phyloP scores from a whole-genome alignment of 2,113 vertebrate genomes.

The Tapirus terrestris region DNA sequence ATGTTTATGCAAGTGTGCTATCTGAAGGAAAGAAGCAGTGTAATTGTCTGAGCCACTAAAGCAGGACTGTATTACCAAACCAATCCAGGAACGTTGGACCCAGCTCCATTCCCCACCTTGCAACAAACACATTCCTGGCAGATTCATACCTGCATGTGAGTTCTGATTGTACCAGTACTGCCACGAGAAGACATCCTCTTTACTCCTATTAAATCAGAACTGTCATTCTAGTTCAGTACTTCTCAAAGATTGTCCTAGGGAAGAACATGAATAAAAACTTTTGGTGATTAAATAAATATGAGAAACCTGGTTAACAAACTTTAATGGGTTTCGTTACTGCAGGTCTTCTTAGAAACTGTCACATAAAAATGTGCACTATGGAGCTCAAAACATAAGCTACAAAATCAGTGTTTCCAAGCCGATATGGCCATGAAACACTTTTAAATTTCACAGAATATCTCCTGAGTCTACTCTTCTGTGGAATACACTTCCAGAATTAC shows the following conservation, averaged over 20 bases:
- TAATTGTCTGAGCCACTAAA: not conserved
- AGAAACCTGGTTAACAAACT: not conserved
- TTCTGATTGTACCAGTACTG: not conserved
- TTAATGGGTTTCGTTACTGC: not conserved
- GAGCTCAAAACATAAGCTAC: not conserved
- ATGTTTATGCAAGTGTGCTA: not conserved
- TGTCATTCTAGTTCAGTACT: not conserved
- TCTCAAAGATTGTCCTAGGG: not conserved
- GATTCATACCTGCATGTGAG: not conserved
- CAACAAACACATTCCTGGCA: not conserved
- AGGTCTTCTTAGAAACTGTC: not conserved
- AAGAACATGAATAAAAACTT: not conserved
- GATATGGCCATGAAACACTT: not conserved
- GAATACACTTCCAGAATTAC: not conserved
- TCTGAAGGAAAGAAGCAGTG: not conserved
- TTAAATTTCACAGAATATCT: not conserved
- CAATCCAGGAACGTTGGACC: not conserved
- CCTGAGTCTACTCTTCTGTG: not conserved
- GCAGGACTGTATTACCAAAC: not conserved
- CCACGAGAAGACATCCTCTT: not conserved
- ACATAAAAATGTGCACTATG: not conserved
- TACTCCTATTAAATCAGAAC: not conserved
- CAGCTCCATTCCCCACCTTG: not conserved
- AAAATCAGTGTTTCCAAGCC: not conserved
- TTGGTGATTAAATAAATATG: not conserved